Evolutionary conservation across 2,888 invertebrate genomes (phyloP).

Genomic region (Andrena fulva): DNA sequence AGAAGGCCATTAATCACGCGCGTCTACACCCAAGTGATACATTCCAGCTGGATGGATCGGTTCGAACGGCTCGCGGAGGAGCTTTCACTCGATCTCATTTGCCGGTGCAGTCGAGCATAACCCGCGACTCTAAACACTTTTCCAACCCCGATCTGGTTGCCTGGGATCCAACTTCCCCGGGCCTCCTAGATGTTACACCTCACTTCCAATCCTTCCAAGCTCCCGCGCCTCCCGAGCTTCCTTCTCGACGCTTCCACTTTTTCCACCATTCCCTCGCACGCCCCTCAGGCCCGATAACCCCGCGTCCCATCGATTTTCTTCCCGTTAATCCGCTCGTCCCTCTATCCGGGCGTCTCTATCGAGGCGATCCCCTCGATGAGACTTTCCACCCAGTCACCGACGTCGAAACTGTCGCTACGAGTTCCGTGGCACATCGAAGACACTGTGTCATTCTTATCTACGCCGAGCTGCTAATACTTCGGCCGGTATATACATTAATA

Average conservation of each 20-base stretch:
- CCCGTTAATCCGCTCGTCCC: slow-evolving; percentile 42
- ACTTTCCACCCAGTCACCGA: slow-evolving; percentile 11
- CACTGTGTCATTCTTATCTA: too few species aligned
- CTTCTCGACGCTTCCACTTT: slow-evolving; percentile 2
- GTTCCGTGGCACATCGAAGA: too few species aligned
- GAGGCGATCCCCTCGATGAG: slow-evolving; percentile 28
- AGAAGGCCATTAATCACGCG: slow-evolving; percentile 70
- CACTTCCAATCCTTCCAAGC: slow-evolving; percentile 38
- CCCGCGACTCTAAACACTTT: slow-evolving; percentile 72
- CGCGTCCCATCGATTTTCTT: slow-evolving; percentile 51
- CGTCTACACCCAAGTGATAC: slow-evolving; percentile 71
- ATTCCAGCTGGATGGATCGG: slow-evolving; percentile 56
- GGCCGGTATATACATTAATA: too few species aligned
- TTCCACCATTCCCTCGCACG: background rate
- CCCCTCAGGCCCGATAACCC: slow-evolving; percentile 47
- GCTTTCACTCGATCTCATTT: slow-evolving; percentile 74
- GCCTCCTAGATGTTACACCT: slow-evolving; percentile 56
- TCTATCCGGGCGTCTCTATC: slow-evolving; percentile 34
- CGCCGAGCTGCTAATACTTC: too few species aligned
- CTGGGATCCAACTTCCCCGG: slow-evolving; percentile 47
- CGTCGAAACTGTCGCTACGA: slow-evolving; percentile 12
- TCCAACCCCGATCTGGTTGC: slow-evolving; percentile 60
- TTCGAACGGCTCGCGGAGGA: slow-evolving; percentile 55
- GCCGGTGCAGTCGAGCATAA: slow-evolving; percentile 69
- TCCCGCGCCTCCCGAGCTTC: slow-evolving; percentile 3